Conservation (phyloP, 2,113 vertebrate species). For the Anseranas semipalmata region DNA sequence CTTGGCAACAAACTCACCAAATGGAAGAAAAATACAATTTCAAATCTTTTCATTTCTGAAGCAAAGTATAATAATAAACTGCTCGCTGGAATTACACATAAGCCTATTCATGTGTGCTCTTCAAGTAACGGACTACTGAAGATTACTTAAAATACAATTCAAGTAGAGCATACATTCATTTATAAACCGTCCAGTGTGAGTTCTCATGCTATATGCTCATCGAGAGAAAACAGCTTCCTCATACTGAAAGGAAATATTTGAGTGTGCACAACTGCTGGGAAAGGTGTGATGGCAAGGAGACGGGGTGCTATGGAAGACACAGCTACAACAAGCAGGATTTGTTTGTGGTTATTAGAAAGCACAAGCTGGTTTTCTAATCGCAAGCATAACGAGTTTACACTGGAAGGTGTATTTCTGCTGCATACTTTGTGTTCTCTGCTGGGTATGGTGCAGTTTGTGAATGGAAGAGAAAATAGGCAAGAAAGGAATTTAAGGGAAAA, state of each 20-base stretch:
- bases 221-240: neutral
- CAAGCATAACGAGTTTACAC: neutral
- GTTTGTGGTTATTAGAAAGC: neutral
- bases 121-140: neutral
- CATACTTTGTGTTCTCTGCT: accelerated
- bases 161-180: neutral
- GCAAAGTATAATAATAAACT: accelerated
- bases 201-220: neutral
- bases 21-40: neutral
- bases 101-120: neutral
- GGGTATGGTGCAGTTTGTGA: neutral
- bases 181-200: neutral
- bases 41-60: neutral
- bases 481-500: neutral
- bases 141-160: neutral
- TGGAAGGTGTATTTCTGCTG: neutral
- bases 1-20: neutral
- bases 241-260: neutral
- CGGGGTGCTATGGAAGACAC: neutral
- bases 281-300: neutral
- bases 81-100: neutral
- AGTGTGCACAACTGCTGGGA: neutral
- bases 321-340: neutral
- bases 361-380: neutral
- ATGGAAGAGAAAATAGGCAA: neutral